Base-by-base conservation (phyloP, 2,113 vertebrate species). In the Scophthalmus maximus region DNA sequence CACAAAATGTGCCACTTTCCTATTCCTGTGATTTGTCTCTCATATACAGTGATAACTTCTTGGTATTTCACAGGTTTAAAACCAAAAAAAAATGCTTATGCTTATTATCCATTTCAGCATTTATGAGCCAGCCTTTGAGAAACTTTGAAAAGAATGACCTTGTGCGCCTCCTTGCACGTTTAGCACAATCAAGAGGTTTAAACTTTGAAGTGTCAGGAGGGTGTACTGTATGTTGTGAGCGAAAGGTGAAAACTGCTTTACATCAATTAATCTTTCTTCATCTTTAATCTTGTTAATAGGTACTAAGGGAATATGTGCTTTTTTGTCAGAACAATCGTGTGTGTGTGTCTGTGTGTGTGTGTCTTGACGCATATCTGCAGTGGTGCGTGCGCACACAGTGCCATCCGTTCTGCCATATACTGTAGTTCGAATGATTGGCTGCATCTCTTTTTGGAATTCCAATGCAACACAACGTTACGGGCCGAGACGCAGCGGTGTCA, bases 21-120 rank as follows among this genome's bases (percentile, higher is more conserved):
- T 60, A 38, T 64, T 59, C 38, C 44, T 60, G 15, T 73, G 47
- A 73, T 42, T 53, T 70, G 18, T 29, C 40, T 84, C n/a, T 30
- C 40, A 42, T 78, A n/a, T n/a, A n/a, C n/a, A n/a, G n/a, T n/a
- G n/a, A n/a, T n/a, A 42, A 68, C 73, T 23, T 74, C 56, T 72
- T 60, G 76, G 68, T 42, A 20, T 23, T 50, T 65, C 29, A 77
- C 78, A 82, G 61, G 70, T 78, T n/a, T n/a, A n/a, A n/a, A n/a
- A n/a, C n/a, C n/a, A 8, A 3, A 32, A 57, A 52, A 17, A 5
- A 14, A 12, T 55, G 29, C 8, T 57, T 64, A 55, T 57, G 1
- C 40, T 68, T 49, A n/a, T n/a, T 52, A 17, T 44, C 56, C 32
- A 27, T n/a, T n/a, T n/a, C 63, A 68, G 20, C 38, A 17, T 20